These are phyloP conservation scores for Drosophila dives DNA, from an alignment of 2,888 invertebrate genomes.

Conservation along the genomic window DNA sequence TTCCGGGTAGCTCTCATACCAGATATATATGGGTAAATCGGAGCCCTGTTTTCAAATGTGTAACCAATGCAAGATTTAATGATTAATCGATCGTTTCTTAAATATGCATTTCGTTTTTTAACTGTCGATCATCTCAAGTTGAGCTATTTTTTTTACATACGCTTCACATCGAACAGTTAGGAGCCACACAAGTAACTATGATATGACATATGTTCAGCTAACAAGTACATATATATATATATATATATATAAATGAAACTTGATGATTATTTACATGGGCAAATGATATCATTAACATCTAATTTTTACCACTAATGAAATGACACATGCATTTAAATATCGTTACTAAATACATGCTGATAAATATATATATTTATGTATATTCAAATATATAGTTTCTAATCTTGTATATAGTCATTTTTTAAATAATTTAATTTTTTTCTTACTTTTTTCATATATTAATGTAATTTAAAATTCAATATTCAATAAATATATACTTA, in stretches of 20 bases:
- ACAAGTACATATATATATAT: slow-evolving; percentile 9
- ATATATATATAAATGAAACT: slow-evolving; percentile 4
- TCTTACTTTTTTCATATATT: not conserved
- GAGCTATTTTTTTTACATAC: slow-evolving; percentile 22
- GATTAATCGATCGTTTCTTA: slow-evolving; percentile 9
- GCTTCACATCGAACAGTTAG: slow-evolving; percentile 20
- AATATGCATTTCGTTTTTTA: not conserved
- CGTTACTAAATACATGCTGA: slow-evolving; percentile 6
- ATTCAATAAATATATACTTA: not conserved
- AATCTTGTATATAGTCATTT: no score
- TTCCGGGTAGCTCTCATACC: slow-evolving; percentile 98
- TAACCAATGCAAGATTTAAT: slow-evolving; percentile 27
- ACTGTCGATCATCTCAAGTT: slow-evolving; percentile 7
- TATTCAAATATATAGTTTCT: not conserved
- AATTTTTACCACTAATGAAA: not conserved
- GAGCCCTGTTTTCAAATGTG: slow-evolving; percentile 89
- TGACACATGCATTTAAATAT: slow-evolving; percentile 12
- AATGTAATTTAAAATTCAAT: not conserved
- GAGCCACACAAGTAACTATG: slow-evolving; percentile 16
- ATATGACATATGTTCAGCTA: slow-evolving; percentile 6
- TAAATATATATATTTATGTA: not conserved
- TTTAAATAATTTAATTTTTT: not conserved
- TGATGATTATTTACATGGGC: slow-evolving; percentile 18
- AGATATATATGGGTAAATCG: slow-evolving; percentile 98
- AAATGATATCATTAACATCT: not conserved